Percentiles rank a stretch among this genome's conserved stretches.
Evolutionary conservation across 2,888 invertebrate genomes (phyloP).

Genomic region (Tholera decimalis): DNA sequence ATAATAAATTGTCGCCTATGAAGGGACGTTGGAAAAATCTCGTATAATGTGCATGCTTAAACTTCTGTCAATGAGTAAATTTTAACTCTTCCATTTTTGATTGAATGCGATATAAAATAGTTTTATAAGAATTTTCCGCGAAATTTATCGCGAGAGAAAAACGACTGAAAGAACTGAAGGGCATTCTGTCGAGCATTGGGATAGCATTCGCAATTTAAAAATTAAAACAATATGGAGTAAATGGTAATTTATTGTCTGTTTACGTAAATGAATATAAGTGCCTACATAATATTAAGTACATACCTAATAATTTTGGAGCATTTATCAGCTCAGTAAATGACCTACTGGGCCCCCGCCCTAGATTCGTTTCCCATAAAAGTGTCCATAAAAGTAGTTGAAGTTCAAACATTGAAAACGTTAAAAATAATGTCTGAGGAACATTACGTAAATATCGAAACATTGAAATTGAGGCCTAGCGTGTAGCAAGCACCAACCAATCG

Average conservation of each 20-base stretch:
- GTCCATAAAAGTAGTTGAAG: not conserved
- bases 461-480: slow-evolving; percentile 24
- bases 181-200: no score
- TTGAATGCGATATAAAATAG: slow-evolving; percentile 19
- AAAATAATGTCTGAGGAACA: not conserved
- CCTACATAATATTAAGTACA: not conserved
- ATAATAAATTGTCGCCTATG: not conserved
- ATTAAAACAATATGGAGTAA: no score
- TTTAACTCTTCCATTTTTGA: not conserved
- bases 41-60: not conserved
- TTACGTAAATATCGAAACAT: slow-evolving; percentile 9
- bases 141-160: not conserved
- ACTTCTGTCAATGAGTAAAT: not conserved
- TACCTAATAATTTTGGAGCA: not conserved
- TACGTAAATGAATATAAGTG: slow-evolving; percentile 8
- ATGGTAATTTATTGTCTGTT: slow-evolving; percentile 37
- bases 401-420: not conserved
- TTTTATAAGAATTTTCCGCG: not conserved
- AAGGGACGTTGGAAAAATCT: not conserved
- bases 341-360: not conserved
- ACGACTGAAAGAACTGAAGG: no score
- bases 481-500: slow-evolving; percentile 31
- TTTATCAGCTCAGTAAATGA: not conserved
- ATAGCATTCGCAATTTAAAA: no score
- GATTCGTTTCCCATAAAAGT: not conserved